Evolutionary conservation across 1,140 invertebrate genomes (phyloP), one percentile per base, ranked within the genome.

Genomic region (Anagrus nilaparvatae): DNA sequence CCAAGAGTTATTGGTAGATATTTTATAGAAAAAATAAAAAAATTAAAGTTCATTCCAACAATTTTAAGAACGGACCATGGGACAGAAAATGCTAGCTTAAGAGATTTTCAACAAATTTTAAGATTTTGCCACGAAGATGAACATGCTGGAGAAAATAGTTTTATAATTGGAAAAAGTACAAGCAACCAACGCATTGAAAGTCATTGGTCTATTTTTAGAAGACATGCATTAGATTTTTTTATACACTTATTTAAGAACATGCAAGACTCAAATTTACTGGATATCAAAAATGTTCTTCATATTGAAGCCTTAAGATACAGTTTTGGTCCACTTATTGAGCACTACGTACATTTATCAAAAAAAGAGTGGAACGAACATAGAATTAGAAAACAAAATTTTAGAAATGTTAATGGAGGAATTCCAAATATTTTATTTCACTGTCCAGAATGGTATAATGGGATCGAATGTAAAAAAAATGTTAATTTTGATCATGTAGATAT

Each of bases 21-120:
- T 43, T 63, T 48, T 40, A 34, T 53, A n/a, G 14, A 50, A 28
- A 29, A 49, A 30, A 40, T 56, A 12, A 13, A 46, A 19, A 24
- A 34, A 9, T 12, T 31, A 9, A 25, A 39, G 21, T 49, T 46
- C 12, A 31, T 41, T 9, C 53, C 51, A 17, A 25, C 13, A 13
- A 18, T 51, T 13, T 38, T 58, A 13, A 42, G 57, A 43, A 18
- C 33, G 12, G 55, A 58, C 38, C 40, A 36, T 5, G 54, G 52
- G 8, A 50, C 50, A 14, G 52, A 43, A 47, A 47, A 39, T 34
- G n/a, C 19, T 10, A 20, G 32, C 1, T 34, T 47, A 13, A 25
- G 34, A 36, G 24, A 33, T 10, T 18, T 31, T 1, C 37, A 46
- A 10, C 24, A 16, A 29, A 12, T n/a, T 40, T 35, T 46, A 33